phyloP scores from a whole-genome alignment of 2,888 invertebrate species.

The Spisula subtruncata region DNA sequence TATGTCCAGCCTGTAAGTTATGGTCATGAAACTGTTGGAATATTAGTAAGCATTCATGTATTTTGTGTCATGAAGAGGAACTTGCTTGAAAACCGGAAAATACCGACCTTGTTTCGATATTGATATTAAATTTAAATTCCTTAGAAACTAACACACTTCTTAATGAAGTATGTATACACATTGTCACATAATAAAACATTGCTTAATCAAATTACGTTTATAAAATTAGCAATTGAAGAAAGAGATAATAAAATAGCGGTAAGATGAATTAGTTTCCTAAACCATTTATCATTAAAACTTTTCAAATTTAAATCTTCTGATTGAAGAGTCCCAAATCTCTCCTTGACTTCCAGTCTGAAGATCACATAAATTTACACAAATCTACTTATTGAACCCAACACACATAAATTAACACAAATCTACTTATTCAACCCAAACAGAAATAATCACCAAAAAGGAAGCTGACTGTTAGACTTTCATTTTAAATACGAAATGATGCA shows the following conservation, averaged over 20 bases:
- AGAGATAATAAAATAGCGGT: neutral
- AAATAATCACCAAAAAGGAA: slow-evolving; percentile 14
- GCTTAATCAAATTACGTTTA: too few relatives aligned
- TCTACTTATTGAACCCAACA: neutral
- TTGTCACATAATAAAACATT: too few relatives aligned
- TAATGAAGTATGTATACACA: too few relatives aligned
- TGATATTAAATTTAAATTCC: too few relatives aligned
- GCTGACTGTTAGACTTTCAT: neutral
- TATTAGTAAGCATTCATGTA: too few relatives aligned
- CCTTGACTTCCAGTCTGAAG: slow-evolving; percentile 4
- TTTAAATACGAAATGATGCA: neutral
- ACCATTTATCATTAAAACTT: neutral
- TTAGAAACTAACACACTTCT: too few relatives aligned
- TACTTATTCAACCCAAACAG: neutral
- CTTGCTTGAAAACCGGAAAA: too few relatives aligned
- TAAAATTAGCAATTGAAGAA: neutral
- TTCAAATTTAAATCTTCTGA: neutral
- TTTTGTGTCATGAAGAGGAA: too few relatives aligned
- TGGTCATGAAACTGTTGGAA: too few relatives aligned
- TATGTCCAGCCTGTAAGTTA: too few relatives aligned
- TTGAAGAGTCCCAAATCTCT: neutral
- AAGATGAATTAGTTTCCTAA: neutral
- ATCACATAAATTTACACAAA: neutral
- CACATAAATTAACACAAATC: neutral
- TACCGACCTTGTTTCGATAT: too few relatives aligned